These are phyloP conservation scores for Apis florea DNA, from an alignment of 1,140 invertebrate genomes.

Conservation along the genomic window DNA sequence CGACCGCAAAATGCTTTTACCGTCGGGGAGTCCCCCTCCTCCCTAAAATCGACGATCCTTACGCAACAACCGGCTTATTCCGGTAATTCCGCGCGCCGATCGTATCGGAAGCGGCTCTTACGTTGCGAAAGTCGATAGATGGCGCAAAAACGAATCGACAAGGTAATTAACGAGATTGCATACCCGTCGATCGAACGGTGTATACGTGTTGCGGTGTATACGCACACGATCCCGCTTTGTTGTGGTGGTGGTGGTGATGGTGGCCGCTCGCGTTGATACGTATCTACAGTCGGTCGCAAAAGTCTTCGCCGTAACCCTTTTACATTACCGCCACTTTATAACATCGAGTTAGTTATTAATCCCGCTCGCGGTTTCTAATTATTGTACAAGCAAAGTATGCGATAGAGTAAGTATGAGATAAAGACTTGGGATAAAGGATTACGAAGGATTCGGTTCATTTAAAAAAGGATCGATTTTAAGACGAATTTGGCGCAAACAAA, in stretches of 20 bases:
- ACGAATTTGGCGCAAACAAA: too few relatives aligned
- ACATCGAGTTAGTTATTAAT: too few relatives aligned
- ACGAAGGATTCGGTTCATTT: too few relatives aligned
- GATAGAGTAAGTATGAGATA: too few relatives aligned
- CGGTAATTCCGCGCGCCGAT: slow-evolving; percentile 8
- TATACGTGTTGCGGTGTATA: neutral
- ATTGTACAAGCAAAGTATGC: too few relatives aligned
- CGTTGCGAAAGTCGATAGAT: slow-evolving; percentile 17
- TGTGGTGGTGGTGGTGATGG: too few relatives aligned
- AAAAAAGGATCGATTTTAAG: too few relatives aligned
- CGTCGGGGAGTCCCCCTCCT: neutral
- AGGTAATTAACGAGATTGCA: slow-evolving; percentile 69
- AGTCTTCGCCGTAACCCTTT: neutral
- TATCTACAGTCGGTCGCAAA: neutral
- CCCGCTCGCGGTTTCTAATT: too few relatives aligned
- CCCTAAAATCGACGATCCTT: slow-evolving; percentile 9
- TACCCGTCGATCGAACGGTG: slow-evolving; percentile 8
- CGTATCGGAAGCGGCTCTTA: slow-evolving; percentile 13
- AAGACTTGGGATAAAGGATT: too few relatives aligned
- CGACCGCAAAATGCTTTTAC: slow-evolving; percentile 31
- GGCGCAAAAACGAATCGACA: slow-evolving; percentile 62
- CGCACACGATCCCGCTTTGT: neutral
- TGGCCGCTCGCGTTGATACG: neutral
- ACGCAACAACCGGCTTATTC: slow-evolving; percentile 17
- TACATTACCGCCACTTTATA: too few relatives aligned